Evolutionary conservation across 1,140 invertebrate species (phyloP).

Genomic region (Rhysida immarginata): DNA sequence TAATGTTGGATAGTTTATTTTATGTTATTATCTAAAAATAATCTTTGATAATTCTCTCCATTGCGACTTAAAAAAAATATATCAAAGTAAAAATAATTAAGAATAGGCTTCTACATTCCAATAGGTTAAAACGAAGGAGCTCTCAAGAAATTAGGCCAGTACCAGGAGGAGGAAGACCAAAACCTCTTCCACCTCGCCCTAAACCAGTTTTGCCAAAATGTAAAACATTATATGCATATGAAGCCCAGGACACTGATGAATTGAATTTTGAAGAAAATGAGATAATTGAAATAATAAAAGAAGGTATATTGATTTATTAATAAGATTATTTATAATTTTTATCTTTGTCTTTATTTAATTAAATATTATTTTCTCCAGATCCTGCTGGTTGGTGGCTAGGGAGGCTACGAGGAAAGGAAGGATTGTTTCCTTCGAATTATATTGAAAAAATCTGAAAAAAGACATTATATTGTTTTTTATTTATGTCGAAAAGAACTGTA

Average conservation of each 20-base stretch:
- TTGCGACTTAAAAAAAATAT: too few relatives aligned
- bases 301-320: slow-evolving; percentile 32
- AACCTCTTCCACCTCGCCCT: slow-evolving; percentile 31
- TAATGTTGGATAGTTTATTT: too few relatives aligned
- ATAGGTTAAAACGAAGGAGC: slow-evolving; percentile 27
- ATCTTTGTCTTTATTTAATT: slow-evolving; percentile 2
- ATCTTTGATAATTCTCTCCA: too few relatives aligned
- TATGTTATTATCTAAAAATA: too few relatives aligned
- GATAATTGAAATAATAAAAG: slow-evolving; percentile 45
- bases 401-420: slow-evolving; percentile 38
- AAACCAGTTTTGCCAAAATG: slow-evolving; percentile 36
- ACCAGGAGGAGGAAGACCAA: slow-evolving; percentile 27
- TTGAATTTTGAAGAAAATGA: slow-evolving; percentile 46
- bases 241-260: slow-evolving; percentile 51
- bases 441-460: slow-evolving; percentile 38
- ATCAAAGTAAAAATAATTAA: too few relatives aligned
- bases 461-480: too few relatives aligned
- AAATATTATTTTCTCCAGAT: slow-evolving; percentile 38
- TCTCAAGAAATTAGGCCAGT: slow-evolving; percentile 13
- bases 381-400: slow-evolving; percentile 54
- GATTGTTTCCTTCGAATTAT: slow-evolving; percentile 53
- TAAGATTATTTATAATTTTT: background rate
- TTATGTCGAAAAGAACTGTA: too few relatives aligned
- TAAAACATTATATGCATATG: slow-evolving; percentile 47
- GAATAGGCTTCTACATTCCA: too few relatives aligned